phyloP scores from a whole-genome alignment of 1,140 invertebrate genomes.

The Drosophila ogumai region DNA sequence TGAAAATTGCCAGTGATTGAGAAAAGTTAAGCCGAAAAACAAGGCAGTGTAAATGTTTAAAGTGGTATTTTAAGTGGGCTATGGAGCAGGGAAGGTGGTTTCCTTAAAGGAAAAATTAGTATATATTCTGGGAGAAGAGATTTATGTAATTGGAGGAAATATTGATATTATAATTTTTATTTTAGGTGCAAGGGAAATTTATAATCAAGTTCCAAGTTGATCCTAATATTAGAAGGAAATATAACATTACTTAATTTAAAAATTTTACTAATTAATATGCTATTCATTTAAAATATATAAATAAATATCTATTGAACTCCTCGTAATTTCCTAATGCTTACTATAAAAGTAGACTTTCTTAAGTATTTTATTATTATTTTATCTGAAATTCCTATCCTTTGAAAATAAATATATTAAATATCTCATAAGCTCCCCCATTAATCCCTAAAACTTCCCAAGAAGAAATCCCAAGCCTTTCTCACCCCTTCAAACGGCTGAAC shows the following conservation, averaged over 20 bases:
- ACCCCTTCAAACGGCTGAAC: slow-evolving; percentile 39
- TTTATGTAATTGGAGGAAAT: background rate
- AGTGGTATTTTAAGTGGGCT: slow-evolving; percentile 3
- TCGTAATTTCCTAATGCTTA: background rate
- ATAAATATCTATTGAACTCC: background rate
- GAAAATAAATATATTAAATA: background rate
- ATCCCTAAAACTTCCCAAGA: slow-evolving; percentile 9
- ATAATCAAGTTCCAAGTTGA: no score
- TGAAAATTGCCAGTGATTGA: slow-evolving; percentile 62
- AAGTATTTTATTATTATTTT: no score
- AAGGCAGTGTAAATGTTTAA: slow-evolving; percentile 22
- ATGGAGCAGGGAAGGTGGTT: background rate
- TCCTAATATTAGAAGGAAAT: background rate
- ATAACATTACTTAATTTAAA: no score
- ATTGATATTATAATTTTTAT: background rate
- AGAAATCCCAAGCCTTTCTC: slow-evolving; percentile 7
- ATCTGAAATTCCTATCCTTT: background rate
- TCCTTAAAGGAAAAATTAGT: background rate
- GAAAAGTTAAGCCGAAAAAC: slow-evolving; percentile 22
- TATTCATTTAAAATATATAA: background rate
- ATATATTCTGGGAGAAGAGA: background rate
- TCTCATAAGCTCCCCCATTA: background rate
- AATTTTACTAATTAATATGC: no score
- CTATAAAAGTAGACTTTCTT: background rate
- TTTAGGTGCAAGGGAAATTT: background rate